Evolutionary conservation across 2,888 invertebrate genomes (phyloP), one percentile per base, ranked within the genome.

Genomic region (Dioctria linearis): DNA sequence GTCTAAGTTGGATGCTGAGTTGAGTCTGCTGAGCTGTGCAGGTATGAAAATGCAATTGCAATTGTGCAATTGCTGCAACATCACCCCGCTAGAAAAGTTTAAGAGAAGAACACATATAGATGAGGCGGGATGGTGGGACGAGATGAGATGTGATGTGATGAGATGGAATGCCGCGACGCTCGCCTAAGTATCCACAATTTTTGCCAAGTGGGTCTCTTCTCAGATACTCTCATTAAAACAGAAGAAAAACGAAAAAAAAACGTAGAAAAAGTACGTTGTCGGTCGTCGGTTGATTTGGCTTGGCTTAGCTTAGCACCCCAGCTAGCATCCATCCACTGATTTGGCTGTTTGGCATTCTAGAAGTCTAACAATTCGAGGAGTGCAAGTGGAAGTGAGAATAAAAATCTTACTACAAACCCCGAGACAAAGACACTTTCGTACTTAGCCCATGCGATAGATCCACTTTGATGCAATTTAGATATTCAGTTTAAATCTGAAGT

Each of bases 401-500:
- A 71, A 71, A 71, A 69, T 69, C 43, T 71, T 13, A 71, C 71
- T n/a, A n/a, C n/a, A n/a, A 37, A 25, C 4, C 13, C 46, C 25
- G 71, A 43, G 43, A 75, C 57, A 59, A 75, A 61, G 75, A n/a
- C 43, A 25, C 25, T 61, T 61, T 75, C 75, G 43, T 42, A 54
- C 57, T 54, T 71, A 61, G 11, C 40, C 51, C 59, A 59, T 5
- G 75, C 57, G 5, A 59, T n/a, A 43, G 59, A 46, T 61, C 75
- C 61, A 75, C 59, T 59, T 75, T 42, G 11, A 59, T 59, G 43
- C 61, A 51, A 59, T 59, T 75, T 46, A n/a, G 75, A 61, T 43
- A 75, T 75, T 75, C 61, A 75, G 75, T 75, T 59, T 43, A 61
- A 59, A 57, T 75, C 75, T 57, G 61, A 75, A 75, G 75, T 61